These are phyloP conservation scores for Chaetops frenatus DNA, from an alignment of 2,113 vertebrate genomes.

Conservation along the genomic window DNA sequence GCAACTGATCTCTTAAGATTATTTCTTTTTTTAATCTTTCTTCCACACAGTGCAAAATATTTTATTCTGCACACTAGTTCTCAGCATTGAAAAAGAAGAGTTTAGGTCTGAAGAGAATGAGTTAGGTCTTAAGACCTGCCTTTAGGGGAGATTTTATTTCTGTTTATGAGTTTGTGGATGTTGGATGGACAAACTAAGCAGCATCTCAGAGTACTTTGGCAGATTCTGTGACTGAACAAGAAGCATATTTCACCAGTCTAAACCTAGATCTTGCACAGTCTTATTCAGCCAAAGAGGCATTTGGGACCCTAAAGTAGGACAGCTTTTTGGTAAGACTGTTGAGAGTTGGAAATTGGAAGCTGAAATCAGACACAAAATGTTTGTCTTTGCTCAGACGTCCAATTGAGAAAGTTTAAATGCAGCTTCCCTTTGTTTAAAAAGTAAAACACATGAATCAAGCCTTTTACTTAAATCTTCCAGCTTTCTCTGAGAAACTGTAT, in stretches of 20 bases:
- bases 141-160: background rate
- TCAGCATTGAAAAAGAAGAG: background rate
- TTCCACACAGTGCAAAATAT: background rate
- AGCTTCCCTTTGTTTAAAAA: slow-evolving; percentile 1
- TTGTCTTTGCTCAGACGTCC: background rate
- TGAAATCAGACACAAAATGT: background rate
- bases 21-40: background rate
- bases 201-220: background rate
- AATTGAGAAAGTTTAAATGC: background rate
- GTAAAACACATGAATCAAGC: slow-evolving; percentile 38
- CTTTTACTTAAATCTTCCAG: slow-evolving; percentile 37
- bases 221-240: background rate
- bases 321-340: background rate
- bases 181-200: background rate
- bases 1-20: background rate
- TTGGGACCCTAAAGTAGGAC: background rate
- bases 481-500: slow-evolving; percentile 55
- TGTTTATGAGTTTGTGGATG: background rate
- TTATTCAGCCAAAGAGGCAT: background rate
- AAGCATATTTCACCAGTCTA: background rate
- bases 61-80: background rate
- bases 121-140: background rate
- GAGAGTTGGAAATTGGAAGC: background rate
- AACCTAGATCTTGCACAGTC: background rate
- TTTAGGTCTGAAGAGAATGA: background rate